A percentile compares a stretch with the other conserved stretches of the same genome.
phyloP scores from a whole-genome alignment of 2,113 vertebrate species.

The Talpa occidentalis region DNA sequence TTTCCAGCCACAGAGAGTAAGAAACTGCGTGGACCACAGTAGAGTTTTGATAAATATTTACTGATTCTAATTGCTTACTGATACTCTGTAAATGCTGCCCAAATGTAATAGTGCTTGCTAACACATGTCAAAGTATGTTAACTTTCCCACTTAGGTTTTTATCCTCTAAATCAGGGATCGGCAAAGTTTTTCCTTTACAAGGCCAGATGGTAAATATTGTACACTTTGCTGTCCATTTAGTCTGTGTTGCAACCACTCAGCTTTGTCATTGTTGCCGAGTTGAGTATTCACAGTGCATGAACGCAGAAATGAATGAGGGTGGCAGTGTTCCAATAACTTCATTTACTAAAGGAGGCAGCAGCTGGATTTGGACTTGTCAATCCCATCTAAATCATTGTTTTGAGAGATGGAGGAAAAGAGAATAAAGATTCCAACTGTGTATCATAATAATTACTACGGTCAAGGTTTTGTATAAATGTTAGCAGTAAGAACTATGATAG shows the following conservation, averaged over 20 bases:
- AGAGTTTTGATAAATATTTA: background rate
- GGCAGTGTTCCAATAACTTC: background rate
- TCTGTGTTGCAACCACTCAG: background rate
- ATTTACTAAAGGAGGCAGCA: background rate
- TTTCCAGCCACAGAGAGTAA: background rate
- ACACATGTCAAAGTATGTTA: background rate
- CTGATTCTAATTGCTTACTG: background rate
- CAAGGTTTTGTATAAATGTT: constrained; percentile 24
- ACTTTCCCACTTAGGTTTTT: background rate
- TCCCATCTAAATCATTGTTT: background rate
- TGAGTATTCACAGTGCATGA: background rate
- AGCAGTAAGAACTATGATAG: background rate
- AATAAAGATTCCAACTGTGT: background rate
- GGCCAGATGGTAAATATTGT: background rate
- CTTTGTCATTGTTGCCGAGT: background rate
- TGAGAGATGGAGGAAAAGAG: background rate
- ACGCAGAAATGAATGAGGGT: background rate
- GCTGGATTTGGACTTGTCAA: background rate
- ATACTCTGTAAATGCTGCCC: background rate
- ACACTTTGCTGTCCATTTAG: background rate
- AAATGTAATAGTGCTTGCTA: background rate
- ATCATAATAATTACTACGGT: background rate
- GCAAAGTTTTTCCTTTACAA: background rate
- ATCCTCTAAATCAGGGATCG: background rate
- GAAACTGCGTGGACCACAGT: too few relatives aligned